These are phyloP conservation scores for Doris montereyensis DNA, from an alignment of 2,888 invertebrate genomes.

Conservation along the genomic window DNA sequence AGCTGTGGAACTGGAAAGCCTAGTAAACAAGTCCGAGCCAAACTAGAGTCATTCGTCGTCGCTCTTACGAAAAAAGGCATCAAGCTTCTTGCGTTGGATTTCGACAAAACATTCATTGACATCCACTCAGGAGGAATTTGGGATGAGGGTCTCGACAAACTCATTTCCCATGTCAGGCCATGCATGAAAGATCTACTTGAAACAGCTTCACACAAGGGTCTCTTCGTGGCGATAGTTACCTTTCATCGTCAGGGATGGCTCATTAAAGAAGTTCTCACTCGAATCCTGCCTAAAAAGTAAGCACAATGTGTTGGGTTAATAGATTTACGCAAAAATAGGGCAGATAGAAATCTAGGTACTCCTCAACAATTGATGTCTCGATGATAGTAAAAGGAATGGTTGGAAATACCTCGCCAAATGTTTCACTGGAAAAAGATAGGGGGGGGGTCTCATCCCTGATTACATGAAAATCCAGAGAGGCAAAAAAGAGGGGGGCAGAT, in stretches of 20 bases:
- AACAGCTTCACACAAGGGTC: conserved; percentile 53
- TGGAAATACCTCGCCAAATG: too few relatives aligned
- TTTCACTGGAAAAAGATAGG: too few relatives aligned
- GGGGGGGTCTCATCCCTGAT: too few relatives aligned
- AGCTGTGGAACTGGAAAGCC: conserved; percentile 22
- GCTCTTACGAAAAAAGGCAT: conserved; percentile 58
- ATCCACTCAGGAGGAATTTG: conserved; percentile 68
- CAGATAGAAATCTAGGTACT: too few relatives aligned
- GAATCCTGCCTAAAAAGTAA: conserved; percentile 46
- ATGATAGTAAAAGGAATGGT: too few relatives aligned
- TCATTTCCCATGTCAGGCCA: conserved; percentile 61
- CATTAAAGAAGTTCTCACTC: conserved; percentile 62
- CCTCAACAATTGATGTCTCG: too few relatives aligned
- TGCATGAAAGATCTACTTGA: conserved; percentile 64
- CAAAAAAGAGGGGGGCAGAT: too few relatives aligned
- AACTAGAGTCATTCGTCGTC: conserved; percentile 34
- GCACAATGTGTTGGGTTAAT: background rate
- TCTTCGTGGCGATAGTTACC: conserved; percentile 66
- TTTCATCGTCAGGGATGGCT: conserved; percentile 65
- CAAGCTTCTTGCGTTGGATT: conserved; percentile 66
- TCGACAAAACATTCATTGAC: conserved; percentile 67
- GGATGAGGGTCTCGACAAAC: conserved; percentile 59
- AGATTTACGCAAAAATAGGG: too few relatives aligned
- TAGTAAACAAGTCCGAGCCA: conserved; percentile 32
- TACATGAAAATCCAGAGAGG: too few relatives aligned